Conservation (phyloP, 2,797 vertebrate species). For the Leuciscus waleckii region DNA sequence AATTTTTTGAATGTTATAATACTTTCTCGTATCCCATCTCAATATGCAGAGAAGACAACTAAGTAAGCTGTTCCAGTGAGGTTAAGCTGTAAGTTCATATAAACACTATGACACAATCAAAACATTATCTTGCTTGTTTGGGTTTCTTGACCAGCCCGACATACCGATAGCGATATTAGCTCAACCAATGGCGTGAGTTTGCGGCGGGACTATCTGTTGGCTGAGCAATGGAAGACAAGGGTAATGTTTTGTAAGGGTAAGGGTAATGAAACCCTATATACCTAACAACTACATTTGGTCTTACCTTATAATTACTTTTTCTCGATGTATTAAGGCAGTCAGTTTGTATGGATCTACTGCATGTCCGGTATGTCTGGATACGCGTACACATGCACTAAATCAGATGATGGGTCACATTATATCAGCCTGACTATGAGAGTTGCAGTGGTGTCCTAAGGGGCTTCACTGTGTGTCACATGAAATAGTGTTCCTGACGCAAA, state of each 20-base stretch:
- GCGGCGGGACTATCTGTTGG: neutral
- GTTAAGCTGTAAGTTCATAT: no score
- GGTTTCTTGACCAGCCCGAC: neutral
- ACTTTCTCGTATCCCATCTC: neutral
- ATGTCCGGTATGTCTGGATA: neutral
- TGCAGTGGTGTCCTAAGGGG: constrained; percentile 10
- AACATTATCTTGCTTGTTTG: neutral
- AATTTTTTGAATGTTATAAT: neutral
- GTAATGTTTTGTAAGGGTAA: neutral
- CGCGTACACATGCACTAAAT: constrained; percentile 30
- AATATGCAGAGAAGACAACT: neutral
- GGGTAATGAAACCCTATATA: neutral
- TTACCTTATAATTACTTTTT: neutral
- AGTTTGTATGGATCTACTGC: neutral
- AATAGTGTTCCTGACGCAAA: constrained; percentile 43
- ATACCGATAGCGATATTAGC: neutral
- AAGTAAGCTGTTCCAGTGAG: no score
- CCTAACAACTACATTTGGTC: neutral
- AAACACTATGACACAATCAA: neutral
- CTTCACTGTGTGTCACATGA: constrained; percentile 35
- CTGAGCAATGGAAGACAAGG: neutral
- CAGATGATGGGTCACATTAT: constrained; percentile 47
- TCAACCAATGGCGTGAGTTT: neutral
- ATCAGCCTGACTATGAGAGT: constrained; percentile 22
- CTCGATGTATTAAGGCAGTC: neutral